Conservation (phyloP, 2,113 vertebrate species). For the Furnarius figulus region DNA sequence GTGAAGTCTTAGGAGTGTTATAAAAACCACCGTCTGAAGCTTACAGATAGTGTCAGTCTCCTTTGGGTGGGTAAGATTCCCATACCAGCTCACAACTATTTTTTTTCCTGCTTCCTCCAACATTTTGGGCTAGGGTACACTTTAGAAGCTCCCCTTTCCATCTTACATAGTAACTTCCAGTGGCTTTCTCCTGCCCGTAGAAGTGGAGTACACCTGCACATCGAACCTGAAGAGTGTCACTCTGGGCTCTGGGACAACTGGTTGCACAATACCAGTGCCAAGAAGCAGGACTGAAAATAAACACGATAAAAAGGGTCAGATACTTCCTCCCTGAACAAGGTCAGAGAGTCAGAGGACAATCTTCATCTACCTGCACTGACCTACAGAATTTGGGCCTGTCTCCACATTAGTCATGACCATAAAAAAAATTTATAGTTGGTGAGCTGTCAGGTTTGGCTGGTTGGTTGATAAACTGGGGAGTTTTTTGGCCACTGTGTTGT, state of each 20-base stretch:
- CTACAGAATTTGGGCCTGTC: neutral
- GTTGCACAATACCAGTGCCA: neutral
- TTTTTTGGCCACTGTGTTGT: neutral
- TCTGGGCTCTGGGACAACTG: neutral
- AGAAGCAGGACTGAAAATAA: neutral
- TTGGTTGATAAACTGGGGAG: neutral
- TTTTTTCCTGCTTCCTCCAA: neutral
- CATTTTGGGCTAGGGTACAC: neutral
- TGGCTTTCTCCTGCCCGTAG: neutral
- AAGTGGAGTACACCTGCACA: neutral
- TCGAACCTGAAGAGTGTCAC: neutral
- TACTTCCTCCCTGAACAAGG: neutral
- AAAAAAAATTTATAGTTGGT: neutral
- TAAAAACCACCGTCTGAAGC: neutral
- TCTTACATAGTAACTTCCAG: rapidly evolving
- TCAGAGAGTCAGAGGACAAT: neutral
- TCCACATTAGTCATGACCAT: neutral
- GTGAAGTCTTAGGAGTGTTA: neutral
- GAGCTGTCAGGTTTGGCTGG: neutral
- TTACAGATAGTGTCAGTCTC: neutral
- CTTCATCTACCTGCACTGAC: neutral
- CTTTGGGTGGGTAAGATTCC: neutral
- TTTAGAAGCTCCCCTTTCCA: neutral
- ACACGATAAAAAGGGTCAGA: neutral
- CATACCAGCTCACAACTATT: neutral